Percentiles rank a stretch among this genome's conserved stretches.
Evolutionary conservation across 2,888 invertebrate genomes (phyloP).

Genomic region (Orthonevra nobilis): DNA sequence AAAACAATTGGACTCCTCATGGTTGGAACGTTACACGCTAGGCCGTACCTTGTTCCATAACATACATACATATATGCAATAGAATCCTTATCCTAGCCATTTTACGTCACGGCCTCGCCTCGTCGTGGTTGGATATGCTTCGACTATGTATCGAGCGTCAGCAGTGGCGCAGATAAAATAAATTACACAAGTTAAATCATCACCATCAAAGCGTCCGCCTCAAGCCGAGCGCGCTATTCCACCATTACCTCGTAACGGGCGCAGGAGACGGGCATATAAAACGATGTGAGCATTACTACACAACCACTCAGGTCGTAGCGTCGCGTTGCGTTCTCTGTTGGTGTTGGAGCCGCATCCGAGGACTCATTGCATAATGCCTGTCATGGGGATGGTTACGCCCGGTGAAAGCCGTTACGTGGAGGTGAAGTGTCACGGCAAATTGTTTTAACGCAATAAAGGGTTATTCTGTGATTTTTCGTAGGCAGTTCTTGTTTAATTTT

Average conservation of each 20-base stretch:
- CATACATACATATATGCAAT: neutral
- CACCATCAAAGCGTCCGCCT: conserved; percentile 39
- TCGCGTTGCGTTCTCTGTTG: too few relatives aligned
- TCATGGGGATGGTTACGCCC: conserved; percentile 53
- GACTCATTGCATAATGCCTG: conserved; percentile 42
- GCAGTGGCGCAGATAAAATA: conserved; percentile 61
- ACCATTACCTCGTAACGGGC: conserved; percentile 34
- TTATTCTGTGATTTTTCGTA: conserved; percentile 60
- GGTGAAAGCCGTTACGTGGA: conserved; percentile 41
- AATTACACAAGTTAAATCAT: conserved; percentile 67
- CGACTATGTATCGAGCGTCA: conserved; percentile 42
- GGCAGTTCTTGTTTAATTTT: conserved; percentile 55
- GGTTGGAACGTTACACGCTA: conserved; percentile 21
- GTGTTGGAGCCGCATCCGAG: too few relatives aligned
- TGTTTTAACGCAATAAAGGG: conserved; percentile 67
- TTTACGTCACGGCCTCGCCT: conserved; percentile 56
- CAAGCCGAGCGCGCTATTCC: neutral
- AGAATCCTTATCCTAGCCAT: conserved; percentile 47
- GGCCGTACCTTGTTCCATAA: conserved; percentile 26
- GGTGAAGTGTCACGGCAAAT: conserved; percentile 66
- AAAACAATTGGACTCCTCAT: conserved; percentile 52
- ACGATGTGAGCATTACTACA: conserved; percentile 50
- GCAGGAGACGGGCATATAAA: conserved; percentile 43
- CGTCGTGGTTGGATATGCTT: conserved; percentile 51
- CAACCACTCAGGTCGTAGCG: conserved; percentile 6